phyloP scores from a whole-genome alignment of 2,113 vertebrate genomes.

The Gymnorhina tibicen region DNA sequence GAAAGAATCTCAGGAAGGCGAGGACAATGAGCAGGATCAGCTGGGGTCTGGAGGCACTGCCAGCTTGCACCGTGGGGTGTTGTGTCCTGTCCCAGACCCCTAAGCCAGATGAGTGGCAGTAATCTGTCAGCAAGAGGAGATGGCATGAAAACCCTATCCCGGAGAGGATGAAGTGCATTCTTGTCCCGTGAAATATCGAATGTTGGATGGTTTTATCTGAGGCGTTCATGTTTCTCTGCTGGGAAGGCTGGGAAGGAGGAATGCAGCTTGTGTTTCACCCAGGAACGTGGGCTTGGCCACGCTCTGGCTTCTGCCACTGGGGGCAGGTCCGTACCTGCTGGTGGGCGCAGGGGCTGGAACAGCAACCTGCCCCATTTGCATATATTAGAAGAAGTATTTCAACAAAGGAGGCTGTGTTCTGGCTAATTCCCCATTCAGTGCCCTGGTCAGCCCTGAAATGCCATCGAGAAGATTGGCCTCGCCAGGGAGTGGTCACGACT shows the following conservation, averaged over 20 bases:
- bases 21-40: not conserved
- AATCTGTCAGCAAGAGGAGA: not conserved
- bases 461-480: not conserved
- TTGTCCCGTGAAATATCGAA: not conserved
- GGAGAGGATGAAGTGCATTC: not conserved
- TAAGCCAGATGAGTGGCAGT: not conserved
- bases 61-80: not conserved
- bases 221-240: not conserved
- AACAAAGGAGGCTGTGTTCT: constrained; percentile 32
- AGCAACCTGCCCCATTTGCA: not conserved
- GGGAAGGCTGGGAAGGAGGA: not conserved
- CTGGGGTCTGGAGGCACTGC: not conserved
- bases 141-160: not conserved
- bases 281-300: not conserved
- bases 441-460: constrained; percentile 19
- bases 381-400: not conserved
- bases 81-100: not conserved
- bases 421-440: not conserved
- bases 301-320: not conserved
- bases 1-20: not conserved
- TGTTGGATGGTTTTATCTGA: not conserved
- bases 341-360: not conserved
- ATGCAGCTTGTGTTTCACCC: not conserved
- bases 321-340: not conserved
- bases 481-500: not conserved